Conservation (phyloP, 1,140 invertebrate species). For the Pseudomyrmex concolor region DNA sequence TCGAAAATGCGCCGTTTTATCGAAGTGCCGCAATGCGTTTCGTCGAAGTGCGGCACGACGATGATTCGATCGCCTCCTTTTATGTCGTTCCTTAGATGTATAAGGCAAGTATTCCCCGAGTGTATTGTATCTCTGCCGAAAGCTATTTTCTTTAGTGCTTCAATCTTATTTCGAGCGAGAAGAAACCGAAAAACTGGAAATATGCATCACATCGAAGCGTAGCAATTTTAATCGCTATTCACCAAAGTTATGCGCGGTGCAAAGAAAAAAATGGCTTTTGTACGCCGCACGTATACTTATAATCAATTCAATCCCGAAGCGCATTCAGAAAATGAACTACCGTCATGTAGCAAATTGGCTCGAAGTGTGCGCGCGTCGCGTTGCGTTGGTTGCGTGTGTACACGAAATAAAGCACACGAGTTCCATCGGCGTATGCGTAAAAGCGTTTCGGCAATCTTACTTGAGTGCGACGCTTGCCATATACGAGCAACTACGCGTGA, state of each 20-base stretch:
- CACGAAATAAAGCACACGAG: background rate
- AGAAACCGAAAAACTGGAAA: background rate
- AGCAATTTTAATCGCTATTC: background rate
- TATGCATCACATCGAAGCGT: background rate
- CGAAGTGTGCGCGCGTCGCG: background rate
- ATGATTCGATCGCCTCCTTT: slow-evolving; percentile 47
- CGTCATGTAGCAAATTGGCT: background rate
- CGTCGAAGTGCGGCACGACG: slow-evolving; percentile 16
- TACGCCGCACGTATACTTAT: background rate
- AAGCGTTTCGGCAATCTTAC: slow-evolving; percentile 15
- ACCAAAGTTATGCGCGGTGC: no score
- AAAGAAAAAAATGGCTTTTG: background rate
- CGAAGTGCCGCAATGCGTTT: slow-evolving; percentile 28
- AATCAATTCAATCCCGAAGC: background rate
- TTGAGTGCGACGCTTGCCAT: slow-evolving; percentile 8
- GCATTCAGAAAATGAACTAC: background rate
- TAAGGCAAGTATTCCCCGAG: background rate
- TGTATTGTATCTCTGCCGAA: background rate
- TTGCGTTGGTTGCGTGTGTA: no score
- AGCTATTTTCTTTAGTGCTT: slow-evolving; percentile 5
- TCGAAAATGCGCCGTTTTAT: slow-evolving; percentile 42
- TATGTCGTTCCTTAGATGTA: slow-evolving; percentile 36
- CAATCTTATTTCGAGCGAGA: slow-evolving; percentile 25
- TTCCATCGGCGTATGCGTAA: slow-evolving; percentile 19
- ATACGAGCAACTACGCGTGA: slow-evolving; percentile 47